Evolutionary conservation across 2,888 invertebrate species (phyloP), one percentile per base, ranked within the genome.

Genomic region (Pocota personata): DNA sequence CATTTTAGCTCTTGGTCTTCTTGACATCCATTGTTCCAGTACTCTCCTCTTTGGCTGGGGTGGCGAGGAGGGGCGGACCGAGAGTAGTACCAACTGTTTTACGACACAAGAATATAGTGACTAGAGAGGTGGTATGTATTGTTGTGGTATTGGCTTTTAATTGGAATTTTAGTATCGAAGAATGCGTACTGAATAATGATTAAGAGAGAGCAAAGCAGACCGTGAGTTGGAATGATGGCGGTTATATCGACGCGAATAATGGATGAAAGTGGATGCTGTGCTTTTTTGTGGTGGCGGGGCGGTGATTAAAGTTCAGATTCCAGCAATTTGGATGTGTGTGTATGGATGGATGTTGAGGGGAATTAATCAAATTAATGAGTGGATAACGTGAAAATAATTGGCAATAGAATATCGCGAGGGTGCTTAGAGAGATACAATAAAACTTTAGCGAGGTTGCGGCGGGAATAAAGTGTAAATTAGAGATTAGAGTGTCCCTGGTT

Each of bases 61-160:
- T n/a, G n/a, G n/a, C n/a, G n/a, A n/a, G n/a, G n/a, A n/a, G n/a
- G 12, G 7, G 48, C 12, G 10, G 24, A n/a, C 7, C 6, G 14
- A 19, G 12, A 1, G 10, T 48, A 37, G 19, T 52, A 43, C 55
- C 21, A 24, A 79, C 57, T 50, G 58, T 72, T 64, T 79, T 50
- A 66, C 72, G 66, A 64, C 37, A 21, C 37, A 72, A 43, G 46
- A 30, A 69, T 69, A 60, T 43, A 37, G 30, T 16, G 32, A 6
- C 1, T 27, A 16, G 40, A 19, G 14, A 6, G 50, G 35, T n/a
- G 27, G 46, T 27, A 16, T 16, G 67, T 62, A 75, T 57, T 58
- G 78, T 69, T 79, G 84, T 75, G 79, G 84, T 79, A 84, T 84
- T 84, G 79, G 84, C 69, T 84, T 84, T 84, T 84, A 84, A 84